phyloP scores from a whole-genome alignment of 2,113 vertebrate genomes.

The Melanerpes formicivorus region DNA sequence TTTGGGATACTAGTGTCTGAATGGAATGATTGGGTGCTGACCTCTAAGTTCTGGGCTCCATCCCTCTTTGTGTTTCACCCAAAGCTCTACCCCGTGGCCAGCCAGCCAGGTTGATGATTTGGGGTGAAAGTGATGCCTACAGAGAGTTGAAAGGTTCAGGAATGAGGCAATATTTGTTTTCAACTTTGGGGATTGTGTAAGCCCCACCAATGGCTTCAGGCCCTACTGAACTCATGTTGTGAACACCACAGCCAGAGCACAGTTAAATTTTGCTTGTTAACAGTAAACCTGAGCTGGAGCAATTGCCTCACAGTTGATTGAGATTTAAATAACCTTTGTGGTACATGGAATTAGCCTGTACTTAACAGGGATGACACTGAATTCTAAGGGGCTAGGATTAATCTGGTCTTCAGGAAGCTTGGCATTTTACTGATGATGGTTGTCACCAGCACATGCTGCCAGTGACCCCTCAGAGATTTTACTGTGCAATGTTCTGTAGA shows the following conservation, averaged over 20 bases:
- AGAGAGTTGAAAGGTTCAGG: slow-evolving; percentile 23
- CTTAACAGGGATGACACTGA: background rate
- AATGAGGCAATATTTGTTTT: slow-evolving; percentile 30
- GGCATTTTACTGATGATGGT: background rate
- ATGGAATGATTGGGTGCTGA: background rate
- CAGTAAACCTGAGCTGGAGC: background rate
- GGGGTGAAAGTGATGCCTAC: background rate
- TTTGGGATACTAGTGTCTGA: background rate
- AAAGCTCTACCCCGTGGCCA: background rate
- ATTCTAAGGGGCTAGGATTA: background rate
- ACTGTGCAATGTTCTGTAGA: background rate
- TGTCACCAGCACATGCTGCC: background rate
- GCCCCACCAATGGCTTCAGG: background rate
- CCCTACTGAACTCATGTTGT: background rate
- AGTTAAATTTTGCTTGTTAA: background rate
- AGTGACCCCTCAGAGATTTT: background rate
- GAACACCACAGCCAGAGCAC: background rate
- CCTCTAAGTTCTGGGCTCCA: background rate
- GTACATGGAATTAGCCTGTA: background rate
- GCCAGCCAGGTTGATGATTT: background rate
- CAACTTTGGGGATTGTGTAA: slow-evolving; percentile 1
- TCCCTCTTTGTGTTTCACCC: background rate
- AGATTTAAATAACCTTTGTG: background rate
- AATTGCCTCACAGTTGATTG: background rate
- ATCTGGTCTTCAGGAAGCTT: background rate